Base-by-base conservation (phyloP, 2,113 vertebrate genomes). In the Otolemur garnettii region DNA sequence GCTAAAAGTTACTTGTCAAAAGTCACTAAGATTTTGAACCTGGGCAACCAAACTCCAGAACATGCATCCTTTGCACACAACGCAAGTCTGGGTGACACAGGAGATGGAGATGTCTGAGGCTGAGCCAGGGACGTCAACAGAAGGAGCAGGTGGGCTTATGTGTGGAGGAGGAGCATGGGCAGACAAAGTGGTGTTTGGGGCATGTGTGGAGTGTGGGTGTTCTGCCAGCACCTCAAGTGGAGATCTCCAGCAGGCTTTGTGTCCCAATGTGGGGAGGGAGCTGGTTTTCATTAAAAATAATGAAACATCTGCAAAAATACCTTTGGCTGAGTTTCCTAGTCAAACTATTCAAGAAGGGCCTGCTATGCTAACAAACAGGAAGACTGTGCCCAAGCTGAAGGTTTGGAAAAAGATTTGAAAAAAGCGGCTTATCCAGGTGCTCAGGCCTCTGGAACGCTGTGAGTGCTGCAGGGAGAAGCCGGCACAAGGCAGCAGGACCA, bases 241-340 rank as follows among this genome's bases (percentile, higher is more conserved):
- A 78, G n/a, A 75, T 24, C 50, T 26, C 66, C 72, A 69, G 69
- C 0, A 10, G 91, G 55, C 74, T 82, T 69, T 1, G 0, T 45
- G 69, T 66, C n/a, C 78, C 45, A 50, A 21, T 9, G 8, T 72
- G 71, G 82, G 87, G 59, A 88, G 17, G 75, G 79, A 94, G 55
- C 88, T 84, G 68, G 82, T 75, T 95, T 94, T 95, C 79, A 95
- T 96, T 93, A 94, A 96, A 95, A 93, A 89, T 62, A 86, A 82
- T 28, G 38, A 94, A 94, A 96, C 91, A 97, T 96, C 94, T 97
- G 96, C 77, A 95, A 94, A 97, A 97, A 87, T 80, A 87, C 78
- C 87, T 26, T 75, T 95, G 96, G 95, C 92, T 84, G 78, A 21
- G 35, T 95, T 96, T 95, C 64, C 89, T 50, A 7, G 77, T 69